Conservation (phyloP, 2,888 invertebrate species). For the Lacanobia oleracea region DNA sequence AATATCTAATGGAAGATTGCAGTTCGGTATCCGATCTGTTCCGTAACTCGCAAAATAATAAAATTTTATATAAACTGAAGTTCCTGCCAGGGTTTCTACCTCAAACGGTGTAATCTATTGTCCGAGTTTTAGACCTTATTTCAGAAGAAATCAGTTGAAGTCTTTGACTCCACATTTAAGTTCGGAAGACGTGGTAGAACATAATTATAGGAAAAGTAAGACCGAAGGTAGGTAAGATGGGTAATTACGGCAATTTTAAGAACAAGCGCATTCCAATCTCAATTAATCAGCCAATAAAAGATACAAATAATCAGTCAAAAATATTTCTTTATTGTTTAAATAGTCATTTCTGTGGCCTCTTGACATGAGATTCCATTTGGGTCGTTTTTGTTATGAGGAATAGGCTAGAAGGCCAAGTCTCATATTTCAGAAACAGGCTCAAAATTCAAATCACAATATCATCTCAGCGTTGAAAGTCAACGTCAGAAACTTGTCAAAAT, state of each 20-base stretch:
- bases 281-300: too few relatives aligned
- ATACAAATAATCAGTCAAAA: too few relatives aligned
- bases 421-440: too few relatives aligned
- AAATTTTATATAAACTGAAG: not conserved
- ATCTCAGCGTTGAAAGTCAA: too few relatives aligned
- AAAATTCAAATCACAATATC: too few relatives aligned
- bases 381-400: too few relatives aligned
- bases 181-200: not conserved
- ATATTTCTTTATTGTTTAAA: too few relatives aligned
- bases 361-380: too few relatives aligned
- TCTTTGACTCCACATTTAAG: not conserved
- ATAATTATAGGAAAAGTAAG: not conserved
- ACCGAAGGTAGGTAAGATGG: not conserved
- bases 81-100: not conserved
- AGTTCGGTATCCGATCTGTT: not conserved
- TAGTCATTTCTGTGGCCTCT: too few relatives aligned
- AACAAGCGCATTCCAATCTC: not conserved
- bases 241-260: too few relatives aligned
- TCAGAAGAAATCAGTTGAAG: not conserved
- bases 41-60: slow-evolving; percentile 16
- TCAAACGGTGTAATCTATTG: not conserved
- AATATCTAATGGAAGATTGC: slow-evolving; percentile 21
- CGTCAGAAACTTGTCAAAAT: too few relatives aligned
- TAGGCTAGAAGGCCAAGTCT: too few relatives aligned
- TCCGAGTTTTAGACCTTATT: not conserved